phyloP scores from a whole-genome alignment of 2,113 vertebrate species.

The Cheirogaleus medius region DNA sequence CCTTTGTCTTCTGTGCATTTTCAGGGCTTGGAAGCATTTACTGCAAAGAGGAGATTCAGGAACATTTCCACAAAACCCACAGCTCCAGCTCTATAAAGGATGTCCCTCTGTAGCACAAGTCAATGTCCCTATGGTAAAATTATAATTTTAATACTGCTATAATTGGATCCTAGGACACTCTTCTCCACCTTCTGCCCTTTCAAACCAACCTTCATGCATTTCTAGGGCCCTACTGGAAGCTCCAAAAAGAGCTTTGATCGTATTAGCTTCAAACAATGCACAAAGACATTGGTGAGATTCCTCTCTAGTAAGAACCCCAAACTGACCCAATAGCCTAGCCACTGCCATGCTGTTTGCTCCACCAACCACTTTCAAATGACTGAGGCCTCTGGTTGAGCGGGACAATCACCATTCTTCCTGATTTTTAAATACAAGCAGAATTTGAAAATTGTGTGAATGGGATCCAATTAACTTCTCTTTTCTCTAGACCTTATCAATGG shows the following conservation, averaged over 20 bases:
- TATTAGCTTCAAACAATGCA: neutral
- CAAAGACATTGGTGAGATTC: neutral
- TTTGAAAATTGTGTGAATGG: neutral
- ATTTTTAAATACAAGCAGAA: neutral
- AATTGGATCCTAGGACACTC: neutral
- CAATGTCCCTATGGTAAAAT: neutral
- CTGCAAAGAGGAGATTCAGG: neutral
- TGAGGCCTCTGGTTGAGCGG: neutral
- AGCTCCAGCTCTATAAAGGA: neutral
- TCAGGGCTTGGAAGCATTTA: neutral
- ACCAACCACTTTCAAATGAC: neutral
- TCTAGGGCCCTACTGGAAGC: neutral
- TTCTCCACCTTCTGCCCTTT: neutral
- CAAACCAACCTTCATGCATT: neutral
- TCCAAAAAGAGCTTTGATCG: neutral
- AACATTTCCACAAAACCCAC: neutral
- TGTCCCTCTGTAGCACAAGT: neutral
- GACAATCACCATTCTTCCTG: neutral
- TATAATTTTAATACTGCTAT: neutral
- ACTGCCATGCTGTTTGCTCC: neutral
- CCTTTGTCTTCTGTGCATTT: neutral
- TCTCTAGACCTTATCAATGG: neutral
- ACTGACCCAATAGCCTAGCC: neutral
- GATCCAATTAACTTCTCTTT: neutral
- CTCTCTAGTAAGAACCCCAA: neutral